Evolutionary conservation across 2,113 vertebrate species (phyloP), one percentile per base, ranked within the genome.

Genomic region (Phocoena sinus): DNA sequence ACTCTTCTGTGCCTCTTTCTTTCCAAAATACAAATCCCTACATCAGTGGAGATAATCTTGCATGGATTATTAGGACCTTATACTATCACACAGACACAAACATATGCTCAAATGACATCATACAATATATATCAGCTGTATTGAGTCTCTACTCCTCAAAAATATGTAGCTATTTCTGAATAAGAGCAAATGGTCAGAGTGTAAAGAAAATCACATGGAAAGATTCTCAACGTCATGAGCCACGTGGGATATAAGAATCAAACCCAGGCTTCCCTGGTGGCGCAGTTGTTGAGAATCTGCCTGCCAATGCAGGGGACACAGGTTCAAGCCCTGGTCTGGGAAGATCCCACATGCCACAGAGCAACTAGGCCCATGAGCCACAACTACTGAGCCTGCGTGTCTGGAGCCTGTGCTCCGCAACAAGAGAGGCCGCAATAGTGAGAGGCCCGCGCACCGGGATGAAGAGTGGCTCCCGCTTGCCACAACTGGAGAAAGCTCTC

Each of bases 391-490:
- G 44, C 44, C 44, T 44, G 44, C 44, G 44, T 1, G 7, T 44
- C 44, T 44, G 44, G 44, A 44, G 44, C 44, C 44, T 44, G 44
- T 44, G 44, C 44, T 44, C 44, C 7, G 44, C 44, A 44, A 2
- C 44, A 44, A 44, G 44, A 44, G 44, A 44, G 44, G 44, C 44
- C 44, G 7, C 44, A 0, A 44, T 8, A 44, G 44, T 44, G 44
- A 44, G 44, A 44, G 44, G 44, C 0, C 44, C 44, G 1, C 8
- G 1, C 44, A 44, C 44, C 1, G 7, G 0, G 1, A 44, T 44
- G 44, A 44, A 44, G 44, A 44, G 44, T 44, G 44, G 44, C 44
- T 44, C 44, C 8, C 44, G 44, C 44, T 44, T 44, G 44, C 44
- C 44, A 44, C 44, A 44, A 44, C 44, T 44, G 44, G 44, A 8